Conservation (phyloP, 2,797 vertebrate species). For the Loris lydekkerianus region DNA sequence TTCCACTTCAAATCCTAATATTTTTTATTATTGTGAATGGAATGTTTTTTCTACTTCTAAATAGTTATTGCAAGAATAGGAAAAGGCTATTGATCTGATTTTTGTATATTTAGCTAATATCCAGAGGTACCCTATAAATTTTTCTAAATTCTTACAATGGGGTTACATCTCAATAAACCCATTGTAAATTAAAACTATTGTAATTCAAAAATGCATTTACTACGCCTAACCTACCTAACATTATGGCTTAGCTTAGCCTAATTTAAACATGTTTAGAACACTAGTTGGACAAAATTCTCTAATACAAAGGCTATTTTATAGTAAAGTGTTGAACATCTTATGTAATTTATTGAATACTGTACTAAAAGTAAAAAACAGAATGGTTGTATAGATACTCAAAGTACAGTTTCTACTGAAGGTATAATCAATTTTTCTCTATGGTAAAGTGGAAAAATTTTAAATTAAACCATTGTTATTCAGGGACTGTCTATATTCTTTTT, state of each 20-base stretch:
- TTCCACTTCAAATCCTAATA: not conserved
- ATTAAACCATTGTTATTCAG: not conserved
- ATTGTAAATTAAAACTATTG: not conserved
- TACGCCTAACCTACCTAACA: not conserved
- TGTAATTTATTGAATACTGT: not conserved
- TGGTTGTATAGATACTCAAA: not conserved
- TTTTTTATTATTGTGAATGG: conserved; percentile 6
- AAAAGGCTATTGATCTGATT: conserved; percentile 41
- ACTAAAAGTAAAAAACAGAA: not conserved
- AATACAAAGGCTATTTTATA: not conserved
- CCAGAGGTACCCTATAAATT: not conserved
- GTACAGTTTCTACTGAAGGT: not conserved
- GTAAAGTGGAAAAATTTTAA: not conserved
- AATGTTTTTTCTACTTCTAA: conserved; percentile 34
- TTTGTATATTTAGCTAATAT: conserved; percentile 40
- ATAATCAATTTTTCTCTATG: not conserved
- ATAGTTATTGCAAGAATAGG: not conserved
- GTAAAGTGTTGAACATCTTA: not conserved
- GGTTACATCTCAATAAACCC: not conserved
- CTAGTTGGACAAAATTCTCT: not conserved
- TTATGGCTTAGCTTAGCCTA: not conserved
- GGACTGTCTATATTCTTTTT: not conserved
- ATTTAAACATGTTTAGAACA: not conserved
- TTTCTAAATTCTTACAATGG: not conserved
- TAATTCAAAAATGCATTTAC: not conserved